A percentile compares a stretch with the other conserved stretches of the same genome.
Conservation (phyloP, 2,797 vertebrate genomes). For the Rhyacichthys aspro region DNA sequence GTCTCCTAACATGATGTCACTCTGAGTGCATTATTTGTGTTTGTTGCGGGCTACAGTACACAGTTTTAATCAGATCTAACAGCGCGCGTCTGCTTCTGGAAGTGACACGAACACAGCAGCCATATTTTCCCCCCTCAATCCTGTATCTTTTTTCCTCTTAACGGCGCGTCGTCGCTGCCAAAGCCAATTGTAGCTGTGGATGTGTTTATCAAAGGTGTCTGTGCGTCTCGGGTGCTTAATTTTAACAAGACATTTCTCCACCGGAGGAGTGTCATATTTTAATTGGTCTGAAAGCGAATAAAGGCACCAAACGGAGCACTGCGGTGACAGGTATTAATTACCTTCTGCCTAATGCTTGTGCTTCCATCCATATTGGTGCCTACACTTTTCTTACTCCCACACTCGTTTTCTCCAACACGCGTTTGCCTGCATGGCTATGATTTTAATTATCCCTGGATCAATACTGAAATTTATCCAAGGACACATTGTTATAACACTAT, state of each 20-base stretch:
- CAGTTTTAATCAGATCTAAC: constrained; percentile 67
- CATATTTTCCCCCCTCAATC: constrained; percentile 25
- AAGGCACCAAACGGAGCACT: constrained; percentile 60
- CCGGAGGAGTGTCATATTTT: constrained; percentile 76
- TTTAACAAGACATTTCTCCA: constrained; percentile 72
- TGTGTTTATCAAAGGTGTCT: constrained; percentile 77
- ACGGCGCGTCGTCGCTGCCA: constrained; percentile 56
- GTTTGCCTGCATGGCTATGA: constrained; percentile 44
- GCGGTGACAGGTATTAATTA: constrained; percentile 78
- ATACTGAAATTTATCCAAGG: not conserved
- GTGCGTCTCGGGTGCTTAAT: constrained; percentile 65
- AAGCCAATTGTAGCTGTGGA: constrained; percentile 65
- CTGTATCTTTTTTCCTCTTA: constrained; percentile 31
- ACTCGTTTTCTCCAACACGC: constrained; percentile 47
- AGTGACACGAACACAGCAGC: constrained; percentile 48
- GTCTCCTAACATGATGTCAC: constrained; percentile 53
- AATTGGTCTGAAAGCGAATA: constrained; percentile 75
- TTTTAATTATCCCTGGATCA: constrained; percentile 37
- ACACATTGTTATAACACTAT: not conserved
- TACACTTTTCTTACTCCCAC: constrained; percentile 59
- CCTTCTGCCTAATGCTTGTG: constrained; percentile 68
- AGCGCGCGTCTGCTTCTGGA: constrained; percentile 52
- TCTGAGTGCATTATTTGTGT: constrained; percentile 21
- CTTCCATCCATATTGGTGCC: constrained; percentile 70
- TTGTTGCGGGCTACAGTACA: constrained; percentile 25